These are phyloP conservation scores for Atta colombica DNA, from an alignment of 1,140 invertebrate genomes.

Conservation along the genomic window DNA sequence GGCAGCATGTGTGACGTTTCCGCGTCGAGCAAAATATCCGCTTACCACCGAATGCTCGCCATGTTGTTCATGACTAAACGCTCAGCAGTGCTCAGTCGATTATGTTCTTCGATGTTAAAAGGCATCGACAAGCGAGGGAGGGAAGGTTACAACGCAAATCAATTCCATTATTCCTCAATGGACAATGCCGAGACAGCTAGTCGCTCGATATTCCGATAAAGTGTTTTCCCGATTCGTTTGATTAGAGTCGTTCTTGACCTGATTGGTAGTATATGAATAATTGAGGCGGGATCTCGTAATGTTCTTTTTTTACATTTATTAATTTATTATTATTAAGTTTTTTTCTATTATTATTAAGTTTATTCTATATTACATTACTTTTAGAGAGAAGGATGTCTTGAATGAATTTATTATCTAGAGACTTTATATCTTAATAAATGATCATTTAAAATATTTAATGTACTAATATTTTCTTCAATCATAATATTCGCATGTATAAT, in stretches of 20 bases:
- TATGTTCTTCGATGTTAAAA: slow-evolving; percentile 5
- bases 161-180: slow-evolving; percentile 39
- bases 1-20: slow-evolving; percentile 68
- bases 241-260: slow-evolving; percentile 16
- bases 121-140: no score
- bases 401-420: background rate
- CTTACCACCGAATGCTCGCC: slow-evolving; percentile 69
- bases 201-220: slow-evolving; percentile 22
- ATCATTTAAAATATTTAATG: background rate
- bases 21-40: slow-evolving; percentile 37
- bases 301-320: background rate
- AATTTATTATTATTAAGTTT: background rate
- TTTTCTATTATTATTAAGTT: background rate
- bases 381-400: background rate
- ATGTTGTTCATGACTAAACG: slow-evolving; percentile 61
- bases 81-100: background rate
- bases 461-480: background rate
- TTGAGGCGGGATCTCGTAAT: slow-evolving; percentile 17
- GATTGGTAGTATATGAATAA: slow-evolving; percentile 36
- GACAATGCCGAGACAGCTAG: background rate
- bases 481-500: background rate
- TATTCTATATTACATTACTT: background rate
- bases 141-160: background rate
- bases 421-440: background rate
- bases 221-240: background rate